Base-by-base conservation (phyloP, 1,140 invertebrate species). In the Penaeus japonicus region DNA sequence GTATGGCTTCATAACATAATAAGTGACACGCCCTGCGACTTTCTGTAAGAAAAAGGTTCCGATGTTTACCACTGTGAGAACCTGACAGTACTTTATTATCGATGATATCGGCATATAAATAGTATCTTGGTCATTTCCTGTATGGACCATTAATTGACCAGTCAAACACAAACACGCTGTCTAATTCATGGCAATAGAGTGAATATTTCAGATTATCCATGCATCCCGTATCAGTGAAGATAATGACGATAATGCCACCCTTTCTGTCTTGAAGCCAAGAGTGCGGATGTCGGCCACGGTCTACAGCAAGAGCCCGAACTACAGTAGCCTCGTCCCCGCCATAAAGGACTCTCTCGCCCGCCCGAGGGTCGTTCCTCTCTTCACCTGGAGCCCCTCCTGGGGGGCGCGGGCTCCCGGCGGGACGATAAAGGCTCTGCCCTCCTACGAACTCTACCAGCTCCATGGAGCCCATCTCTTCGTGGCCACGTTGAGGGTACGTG, bases 271-370 rank as follows among this genome's bases (percentile, higher is more conserved):
- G 3, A 73, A 27, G 24, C 3, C 70, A 73, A 30, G 7, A 27
- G 70, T 24, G 4, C 70, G 2, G 5, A 10, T 53, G 32, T 20
- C 77, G 10, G 24, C 65, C 2, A 62, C 55, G 2, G 39, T 86
- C 22, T 86, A 59, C 32, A 27, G 78, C 39, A 78, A 79, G 57
- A 30, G 54, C 4, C 85, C 77, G 17, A 35, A 86, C 77, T 86
- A 86, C 35, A 1, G 32, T 32, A 1, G 20, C 32, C 32, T 35
- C 79, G 85, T n/a, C 27, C 20, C 85, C 85, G 10, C 18, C 32
- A 47, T 30, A 17, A 62, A 15, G 78, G n/a, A 27, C 22, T 80
- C 20, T 7, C 27, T 47, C 59, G 15, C 17, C 55, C 55, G 2
- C 27, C 75, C n/a, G 18, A 47, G 55, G 1, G 32, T 86, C 7